Evolutionary conservation across 2,888 invertebrate species (phyloP).

Genomic region (Stegana nigrithorax): DNA sequence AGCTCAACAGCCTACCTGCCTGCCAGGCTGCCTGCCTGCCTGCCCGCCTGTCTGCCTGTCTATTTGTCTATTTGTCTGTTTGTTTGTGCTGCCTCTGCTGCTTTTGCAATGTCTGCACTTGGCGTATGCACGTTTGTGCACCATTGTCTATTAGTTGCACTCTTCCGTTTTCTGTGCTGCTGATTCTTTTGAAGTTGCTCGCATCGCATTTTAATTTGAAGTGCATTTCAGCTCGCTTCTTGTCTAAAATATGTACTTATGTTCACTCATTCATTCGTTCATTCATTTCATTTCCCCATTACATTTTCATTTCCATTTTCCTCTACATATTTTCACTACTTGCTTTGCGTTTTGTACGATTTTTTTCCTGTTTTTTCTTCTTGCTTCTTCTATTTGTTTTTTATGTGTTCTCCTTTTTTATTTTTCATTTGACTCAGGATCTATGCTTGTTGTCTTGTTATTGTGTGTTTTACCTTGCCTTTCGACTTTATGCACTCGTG

Average conservation of each 20-base stretch:
- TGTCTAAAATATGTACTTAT: conserved; percentile 52
- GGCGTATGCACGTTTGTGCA: conserved; percentile 18
- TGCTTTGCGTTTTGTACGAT: background rate
- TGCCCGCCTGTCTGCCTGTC: conserved; percentile 27
- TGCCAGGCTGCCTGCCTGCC: conserved; percentile 7
- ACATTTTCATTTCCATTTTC: conserved; percentile 37
- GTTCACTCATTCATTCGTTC: conserved; percentile 53
- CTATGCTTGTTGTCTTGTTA: background rate
- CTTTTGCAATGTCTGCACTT: no score
- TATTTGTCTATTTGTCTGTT: background rate
- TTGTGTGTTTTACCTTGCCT: conserved; percentile 10
- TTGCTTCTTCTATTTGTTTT: background rate
- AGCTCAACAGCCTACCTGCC: conserved; percentile 5
- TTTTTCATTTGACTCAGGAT: no score
- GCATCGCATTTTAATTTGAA: conserved; percentile 58
- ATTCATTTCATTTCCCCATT: conserved; percentile 57
- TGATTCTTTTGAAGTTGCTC: conserved; percentile 55
- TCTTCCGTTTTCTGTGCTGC: conserved; percentile 59
- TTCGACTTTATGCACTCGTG: conserved; percentile 54
- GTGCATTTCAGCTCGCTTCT: conserved; percentile 48
- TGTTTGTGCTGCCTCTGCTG: no score
- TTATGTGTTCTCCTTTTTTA: background rate
- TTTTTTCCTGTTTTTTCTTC: background rate
- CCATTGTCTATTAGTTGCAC: conserved; percentile 59
- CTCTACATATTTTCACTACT: background rate